Conservation (phyloP, 2,113 vertebrate genomes). For the Nycticebus coucang region DNA sequence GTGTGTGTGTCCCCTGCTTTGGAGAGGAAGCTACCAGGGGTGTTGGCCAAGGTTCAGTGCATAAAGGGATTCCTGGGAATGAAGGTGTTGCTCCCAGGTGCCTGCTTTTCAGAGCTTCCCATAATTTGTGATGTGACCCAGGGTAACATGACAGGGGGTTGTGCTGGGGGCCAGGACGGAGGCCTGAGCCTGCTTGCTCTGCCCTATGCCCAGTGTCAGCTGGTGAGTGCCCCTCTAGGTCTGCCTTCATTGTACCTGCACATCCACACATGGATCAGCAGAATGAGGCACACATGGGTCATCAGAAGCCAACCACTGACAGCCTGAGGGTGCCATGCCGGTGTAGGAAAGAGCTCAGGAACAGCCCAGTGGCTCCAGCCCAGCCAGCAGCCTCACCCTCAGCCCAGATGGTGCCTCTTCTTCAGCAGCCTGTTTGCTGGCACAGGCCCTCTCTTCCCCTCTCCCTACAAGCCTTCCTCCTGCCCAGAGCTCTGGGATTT, state of each 20-base stretch:
- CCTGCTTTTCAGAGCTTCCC: neutral
- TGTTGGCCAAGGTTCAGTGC: neutral
- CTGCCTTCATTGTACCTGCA: neutral
- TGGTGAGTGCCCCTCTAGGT: neutral
- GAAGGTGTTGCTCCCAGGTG: neutral
- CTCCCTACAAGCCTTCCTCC: neutral
- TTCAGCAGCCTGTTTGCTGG: neutral
- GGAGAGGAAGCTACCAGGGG: neutral
- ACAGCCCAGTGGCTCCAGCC: too few relatives aligned
- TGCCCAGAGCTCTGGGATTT: neutral
- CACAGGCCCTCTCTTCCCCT: neutral
- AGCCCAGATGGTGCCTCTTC: neutral
- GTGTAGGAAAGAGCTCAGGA: neutral
- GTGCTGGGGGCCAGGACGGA: neutral
- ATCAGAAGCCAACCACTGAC: neutral
- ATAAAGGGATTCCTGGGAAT: neutral
- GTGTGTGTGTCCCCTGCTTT: neutral
- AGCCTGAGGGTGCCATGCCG: rapidly evolving
- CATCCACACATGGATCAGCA: too few relatives aligned
- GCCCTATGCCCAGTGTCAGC: too few relatives aligned
- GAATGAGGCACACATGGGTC: neutral
- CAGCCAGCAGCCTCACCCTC: neutral
- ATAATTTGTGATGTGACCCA: too few relatives aligned
- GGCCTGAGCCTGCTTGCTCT: too few relatives aligned
- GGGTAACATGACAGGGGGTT: neutral